Base-by-base conservation (phyloP, 2,888 invertebrate species). In the Elmis aenea region DNA sequence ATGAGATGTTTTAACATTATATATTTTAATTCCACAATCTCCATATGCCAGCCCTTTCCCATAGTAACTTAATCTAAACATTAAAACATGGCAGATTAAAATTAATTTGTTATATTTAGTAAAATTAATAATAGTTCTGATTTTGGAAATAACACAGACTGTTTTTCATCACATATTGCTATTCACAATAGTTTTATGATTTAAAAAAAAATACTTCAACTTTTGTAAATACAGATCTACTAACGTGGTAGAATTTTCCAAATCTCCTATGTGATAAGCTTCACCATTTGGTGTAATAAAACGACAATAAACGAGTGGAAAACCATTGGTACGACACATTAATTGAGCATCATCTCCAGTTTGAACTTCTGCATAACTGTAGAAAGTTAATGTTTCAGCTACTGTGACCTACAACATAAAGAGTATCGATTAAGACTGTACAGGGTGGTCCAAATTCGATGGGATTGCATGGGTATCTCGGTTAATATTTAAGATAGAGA, bases 21-120 rank as follows among this genome's bases (percentile, higher is more conserved):
- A n/a, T n/a, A 48, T 40, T 27, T 29, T 13, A 13, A 48, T 35
- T 3, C 46, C 48, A 14, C 48, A 48, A 4, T 48, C 48, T 5
- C 48, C 48, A 24, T 35, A 40, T 24, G 40, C 46, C 8, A 46
- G 27, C 3, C 48, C 48, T 13, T 11, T 10, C 1, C 48, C 48
- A n/a, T 24, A 24, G 21, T 44, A 44, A 3, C 22, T 13, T n/a
- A 43, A 27, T 2, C 42, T 43, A 15, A 28, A 33, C 26, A n/a
- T n/a, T n/a, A n/a, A n/a, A n/a, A n/a, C n/a, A n/a, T n/a, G n/a
- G n/a, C n/a, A n/a, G n/a, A n/a, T n/a, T n/a, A n/a, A n/a, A n/a
- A n/a, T n/a, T n/a, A n/a, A n/a, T n/a, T n/a, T n/a, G n/a, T n/a
- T n/a, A n/a, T n/a, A n/a, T n/a, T n/a, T n/a, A n/a, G n/a, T n/a